Conservation (phyloP, 2,113 vertebrate species). For the Hylia prasina region DNA sequence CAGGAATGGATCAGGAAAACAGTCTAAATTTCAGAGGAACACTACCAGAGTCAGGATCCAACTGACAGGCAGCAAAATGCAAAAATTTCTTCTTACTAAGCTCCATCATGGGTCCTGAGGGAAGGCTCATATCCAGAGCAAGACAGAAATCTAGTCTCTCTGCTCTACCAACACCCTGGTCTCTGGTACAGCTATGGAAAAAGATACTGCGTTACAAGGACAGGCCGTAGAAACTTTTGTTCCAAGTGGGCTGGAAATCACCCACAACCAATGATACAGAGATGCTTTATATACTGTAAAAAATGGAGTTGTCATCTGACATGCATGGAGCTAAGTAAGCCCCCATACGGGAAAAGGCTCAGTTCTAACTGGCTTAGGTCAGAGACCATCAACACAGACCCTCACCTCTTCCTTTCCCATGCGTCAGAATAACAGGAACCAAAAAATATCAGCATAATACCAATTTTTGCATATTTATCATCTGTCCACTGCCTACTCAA, state of each 20-base stretch:
- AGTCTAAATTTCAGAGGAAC: background rate
- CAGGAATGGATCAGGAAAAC: background rate
- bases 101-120: background rate
- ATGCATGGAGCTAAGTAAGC: background rate
- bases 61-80: background rate
- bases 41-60: background rate
- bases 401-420: background rate
- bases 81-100: background rate
- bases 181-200: background rate
- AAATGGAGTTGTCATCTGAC: background rate
- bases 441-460: conserved; percentile 38
- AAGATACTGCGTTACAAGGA: background rate
- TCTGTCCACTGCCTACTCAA: background rate
- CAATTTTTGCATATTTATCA: conserved; percentile 19
- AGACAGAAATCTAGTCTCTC: background rate
- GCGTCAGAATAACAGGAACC: background rate
- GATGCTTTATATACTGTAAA: background rate
- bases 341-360: background rate
- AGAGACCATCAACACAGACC: background rate
- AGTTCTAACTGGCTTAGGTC: background rate
- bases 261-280: background rate
- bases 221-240: background rate
- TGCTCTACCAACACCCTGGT: background rate
- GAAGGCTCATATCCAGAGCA: background rate
- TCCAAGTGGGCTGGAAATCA: background rate